Percentiles rank a stretch among this genome's conserved stretches.
These are phyloP conservation scores for Ammospiza nelsoni DNA, from an alignment of 2,113 vertebrate genomes.

Conservation along the genomic window DNA sequence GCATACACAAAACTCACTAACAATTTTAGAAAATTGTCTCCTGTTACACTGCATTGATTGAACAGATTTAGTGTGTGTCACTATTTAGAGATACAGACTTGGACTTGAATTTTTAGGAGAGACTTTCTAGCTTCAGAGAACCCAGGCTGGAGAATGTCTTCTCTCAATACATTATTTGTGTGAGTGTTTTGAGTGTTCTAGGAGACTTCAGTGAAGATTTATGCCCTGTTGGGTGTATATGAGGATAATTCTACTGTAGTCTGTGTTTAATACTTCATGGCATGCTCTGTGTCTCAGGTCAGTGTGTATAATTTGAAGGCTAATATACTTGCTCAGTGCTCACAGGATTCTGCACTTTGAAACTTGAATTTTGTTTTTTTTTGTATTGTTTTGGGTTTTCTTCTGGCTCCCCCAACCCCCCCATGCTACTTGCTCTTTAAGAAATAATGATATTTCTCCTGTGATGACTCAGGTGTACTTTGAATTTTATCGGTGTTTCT, in stretches of 20 bases:
- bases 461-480: conserved; percentile 8
- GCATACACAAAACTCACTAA: neutral
- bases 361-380: neutral
- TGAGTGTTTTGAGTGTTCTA: neutral
- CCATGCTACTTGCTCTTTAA: neutral
- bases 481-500: neutral
- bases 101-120: neutral
- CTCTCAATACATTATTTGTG: neutral
- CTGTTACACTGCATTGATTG: neutral
- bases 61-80: neutral
- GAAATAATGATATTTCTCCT: conserved; percentile 34
- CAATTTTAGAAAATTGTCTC: neutral
- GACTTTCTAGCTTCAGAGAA: neutral
- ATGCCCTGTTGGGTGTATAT: neutral
- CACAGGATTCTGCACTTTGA: conserved; percentile 15
- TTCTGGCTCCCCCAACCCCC: accelerated
- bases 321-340: neutral
- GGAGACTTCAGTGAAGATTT: neutral
- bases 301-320: neutral
- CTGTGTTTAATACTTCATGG: neutral
- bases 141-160: neutral
- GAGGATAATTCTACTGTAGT: neutral
- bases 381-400: neutral
- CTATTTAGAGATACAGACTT: neutral
- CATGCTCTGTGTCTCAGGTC: neutral